Base-by-base conservation (phyloP, 2,797 vertebrate genomes). In the Danio tinwini region DNA sequence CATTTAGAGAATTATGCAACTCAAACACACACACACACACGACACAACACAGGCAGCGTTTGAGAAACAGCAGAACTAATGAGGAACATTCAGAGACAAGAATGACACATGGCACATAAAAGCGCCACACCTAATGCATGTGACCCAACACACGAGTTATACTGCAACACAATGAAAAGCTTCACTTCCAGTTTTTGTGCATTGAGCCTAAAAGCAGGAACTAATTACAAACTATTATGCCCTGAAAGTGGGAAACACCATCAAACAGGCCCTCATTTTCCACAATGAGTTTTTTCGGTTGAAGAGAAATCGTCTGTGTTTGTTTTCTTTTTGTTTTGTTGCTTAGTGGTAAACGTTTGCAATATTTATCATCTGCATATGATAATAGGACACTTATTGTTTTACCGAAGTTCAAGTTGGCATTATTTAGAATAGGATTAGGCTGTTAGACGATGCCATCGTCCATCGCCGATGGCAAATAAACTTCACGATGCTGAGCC, bases 1-100 rank as follows among this genome's bases (percentile, higher is more conserved):
- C 69, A 49, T 55, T 79, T 17, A n/a, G 40, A 78, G 13, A 74
- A 62, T 82, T 82, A 74, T 63, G 64, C 76, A 78, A 78, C 69
- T 39, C 29, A 29, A 29, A 29, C 64, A 29, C 16, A 52, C 58
- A 62, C 47, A 61, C 63, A 68, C n/a, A n/a, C n/a, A n/a, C n/a
- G n/a, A n/a, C n/a, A n/a, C 56, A 13, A 49, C 17, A 14, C 40
- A 56, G 71, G 37, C 55, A 5, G 3, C 29, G 3, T 58, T 63
- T 74, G 63, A 55, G 40, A 55, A 70, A 75, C 14, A 53, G 16
- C 39, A 44, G 17, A 58, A 50, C 29, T 42, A 74, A n/a, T 7
- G 17, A 42, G 17, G 12, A 17, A 13, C 37, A 72, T 5, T 47
- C 19, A 39, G 16, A 63, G 10, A 12, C n/a, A 21, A 16, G 4